These are phyloP conservation scores for Trachelus iudaicus DNA, from an alignment of 2,888 invertebrate species.

Conservation along the genomic window DNA sequence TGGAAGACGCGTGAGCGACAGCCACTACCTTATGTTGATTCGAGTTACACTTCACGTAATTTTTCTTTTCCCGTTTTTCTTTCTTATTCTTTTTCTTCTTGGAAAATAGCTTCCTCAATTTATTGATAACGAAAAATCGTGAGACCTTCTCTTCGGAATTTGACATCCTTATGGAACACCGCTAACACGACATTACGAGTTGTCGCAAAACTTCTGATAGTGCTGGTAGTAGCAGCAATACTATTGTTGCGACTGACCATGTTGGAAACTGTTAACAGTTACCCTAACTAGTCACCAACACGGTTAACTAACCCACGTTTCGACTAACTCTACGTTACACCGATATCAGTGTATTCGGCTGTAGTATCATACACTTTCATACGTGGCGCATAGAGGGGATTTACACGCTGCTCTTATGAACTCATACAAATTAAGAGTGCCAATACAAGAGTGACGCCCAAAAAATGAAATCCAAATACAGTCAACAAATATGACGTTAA, in stretches of 20 bases:
- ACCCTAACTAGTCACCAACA: background rate
- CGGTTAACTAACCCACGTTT: background rate
- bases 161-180: constrained; percentile 25
- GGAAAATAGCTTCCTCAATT: constrained; percentile 28
- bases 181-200: background rate
- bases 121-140: constrained; percentile 13
- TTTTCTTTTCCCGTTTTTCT: background rate
- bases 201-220: background rate
- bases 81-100: constrained; percentile 11
- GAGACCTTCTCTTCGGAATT: background rate
- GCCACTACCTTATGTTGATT: background rate
- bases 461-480: background rate
- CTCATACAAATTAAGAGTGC: background rate
- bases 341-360: background rate
- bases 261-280: background rate
- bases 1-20: too few species aligned
- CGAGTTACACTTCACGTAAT: background rate
- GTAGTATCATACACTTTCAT: background rate
- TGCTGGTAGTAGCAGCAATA: background rate
- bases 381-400: constrained; percentile 24
- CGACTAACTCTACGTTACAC: background rate
- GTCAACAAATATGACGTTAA: background rate
- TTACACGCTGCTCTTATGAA: constrained; percentile 16
- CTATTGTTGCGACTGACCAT: background rate
- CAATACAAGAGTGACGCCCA: background rate